Evolutionary conservation across 1,140 invertebrate genomes (phyloP).

Genomic region (Aphis gossypii): DNA sequence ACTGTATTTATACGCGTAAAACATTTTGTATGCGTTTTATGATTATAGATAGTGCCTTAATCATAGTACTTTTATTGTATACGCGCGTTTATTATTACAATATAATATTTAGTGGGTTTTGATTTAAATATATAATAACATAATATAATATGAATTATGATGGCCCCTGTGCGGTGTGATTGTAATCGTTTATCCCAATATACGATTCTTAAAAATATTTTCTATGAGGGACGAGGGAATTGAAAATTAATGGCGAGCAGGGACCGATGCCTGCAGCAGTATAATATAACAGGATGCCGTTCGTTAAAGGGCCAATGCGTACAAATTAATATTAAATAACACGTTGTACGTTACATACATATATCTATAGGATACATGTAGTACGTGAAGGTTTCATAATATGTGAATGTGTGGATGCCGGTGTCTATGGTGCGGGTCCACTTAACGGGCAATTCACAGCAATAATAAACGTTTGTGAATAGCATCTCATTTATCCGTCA

Average conservation of each 20-base stretch:
- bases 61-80: neutral
- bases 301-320: conserved; percentile 54
- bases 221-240: conserved; percentile 22
- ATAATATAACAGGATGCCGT: conserved; percentile 50
- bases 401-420: conserved; percentile 33
- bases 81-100: no score
- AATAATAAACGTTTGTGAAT: conserved; percentile 57
- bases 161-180: neutral
- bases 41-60: neutral
- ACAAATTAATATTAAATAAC: conserved; percentile 57
- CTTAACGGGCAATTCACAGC: conserved; percentile 56
- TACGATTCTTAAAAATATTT: conserved; percentile 12
- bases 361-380: neutral
- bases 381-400: conserved; percentile 29
- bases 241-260: conserved; percentile 38
- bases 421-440: conserved; percentile 54
- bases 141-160: neutral
- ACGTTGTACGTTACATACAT: conserved; percentile 18
- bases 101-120: neutral
- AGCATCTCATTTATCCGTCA: conserved; percentile 51
- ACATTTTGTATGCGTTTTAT: neutral
- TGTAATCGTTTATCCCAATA: neutral
- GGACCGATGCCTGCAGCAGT: conserved; percentile 26
- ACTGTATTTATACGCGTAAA: neutral
- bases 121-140: neutral